phyloP scores from a whole-genome alignment of 2,888 invertebrate species.

The Augiades crinisus region DNA sequence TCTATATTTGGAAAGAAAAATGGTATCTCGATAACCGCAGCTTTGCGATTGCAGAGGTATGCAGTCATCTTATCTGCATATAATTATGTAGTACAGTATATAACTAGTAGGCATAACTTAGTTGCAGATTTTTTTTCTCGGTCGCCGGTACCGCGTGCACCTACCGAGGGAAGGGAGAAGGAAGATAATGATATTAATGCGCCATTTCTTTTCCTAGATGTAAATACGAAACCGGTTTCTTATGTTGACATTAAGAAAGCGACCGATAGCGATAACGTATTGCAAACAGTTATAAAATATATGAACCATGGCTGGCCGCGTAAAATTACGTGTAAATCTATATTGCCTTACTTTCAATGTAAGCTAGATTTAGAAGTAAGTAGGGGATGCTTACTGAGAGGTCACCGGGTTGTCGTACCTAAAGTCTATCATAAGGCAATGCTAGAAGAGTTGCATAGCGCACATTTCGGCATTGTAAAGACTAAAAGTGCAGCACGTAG shows the following conservation, averaged over 20 bases:
- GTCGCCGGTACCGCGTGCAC: slow-evolving; percentile 10
- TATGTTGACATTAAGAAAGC: slow-evolving; percentile 21
- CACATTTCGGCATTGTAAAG: slow-evolving; percentile 31
- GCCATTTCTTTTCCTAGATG: slow-evolving; percentile 1
- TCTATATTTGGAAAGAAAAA: slow-evolving; percentile 21
- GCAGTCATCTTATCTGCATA: slow-evolving; percentile 30
- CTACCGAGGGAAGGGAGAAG: background rate
- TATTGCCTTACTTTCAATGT: slow-evolving; percentile 31
- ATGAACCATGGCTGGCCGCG: slow-evolving; percentile 32
- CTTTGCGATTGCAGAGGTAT: slow-evolving; percentile 28
- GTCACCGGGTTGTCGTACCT: slow-evolving; percentile 30
- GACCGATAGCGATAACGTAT: slow-evolving; percentile 15
- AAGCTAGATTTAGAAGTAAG: slow-evolving; percentile 28
- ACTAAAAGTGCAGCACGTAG: slow-evolving; percentile 28
- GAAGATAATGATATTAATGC: background rate
- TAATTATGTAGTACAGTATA: slow-evolving; percentile 21
- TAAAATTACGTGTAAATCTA: slow-evolving; percentile 26
- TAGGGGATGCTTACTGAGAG: slow-evolving; percentile 30
- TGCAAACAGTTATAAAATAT: slow-evolving; percentile 30
- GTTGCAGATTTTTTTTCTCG: slow-evolving; percentile 31
- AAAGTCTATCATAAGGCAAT: slow-evolving; percentile 11
- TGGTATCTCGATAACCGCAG: slow-evolving; percentile 26
- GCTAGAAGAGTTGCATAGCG: slow-evolving; percentile 26
- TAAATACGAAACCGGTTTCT: slow-evolving; percentile 15
- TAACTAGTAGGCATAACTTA: slow-evolving; percentile 21